phyloP scores from a whole-genome alignment of 2,797 vertebrate species.

The Xyrichtys novacula region DNA sequence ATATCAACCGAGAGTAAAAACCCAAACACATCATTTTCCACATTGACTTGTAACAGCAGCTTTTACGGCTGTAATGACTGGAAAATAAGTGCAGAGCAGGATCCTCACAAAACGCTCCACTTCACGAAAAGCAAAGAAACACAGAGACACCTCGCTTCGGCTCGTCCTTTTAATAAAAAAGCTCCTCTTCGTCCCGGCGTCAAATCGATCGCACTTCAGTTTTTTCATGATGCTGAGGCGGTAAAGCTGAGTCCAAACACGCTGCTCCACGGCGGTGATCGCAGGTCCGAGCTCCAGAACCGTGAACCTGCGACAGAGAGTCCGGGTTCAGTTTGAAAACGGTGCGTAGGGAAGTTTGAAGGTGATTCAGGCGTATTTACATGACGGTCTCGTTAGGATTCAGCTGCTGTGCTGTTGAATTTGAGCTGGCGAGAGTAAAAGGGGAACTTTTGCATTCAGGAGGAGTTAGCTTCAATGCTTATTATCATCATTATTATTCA shows the following conservation, averaged over 20 bases:
- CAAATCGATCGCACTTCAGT: constrained; percentile 10
- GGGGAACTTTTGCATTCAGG: background rate
- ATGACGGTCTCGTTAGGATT: background rate
- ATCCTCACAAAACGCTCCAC: constrained; percentile 49
- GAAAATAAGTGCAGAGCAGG: constrained; percentile 35
- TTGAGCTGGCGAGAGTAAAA: background rate
- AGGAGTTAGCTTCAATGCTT: background rate
- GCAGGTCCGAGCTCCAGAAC: background rate
- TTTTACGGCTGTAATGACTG: constrained; percentile 41
- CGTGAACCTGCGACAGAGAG: constrained; percentile 5
- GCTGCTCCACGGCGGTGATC: constrained; percentile 3
- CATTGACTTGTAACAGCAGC: constrained; percentile 9
- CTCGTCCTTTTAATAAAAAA: constrained; percentile 5
- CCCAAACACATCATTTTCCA: constrained; percentile 9
- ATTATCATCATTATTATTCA: background rate
- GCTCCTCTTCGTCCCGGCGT: constrained; percentile 1
- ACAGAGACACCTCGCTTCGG: constrained; percentile 9
- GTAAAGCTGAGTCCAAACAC: constrained; percentile 7
- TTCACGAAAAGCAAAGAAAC: constrained; percentile 49
- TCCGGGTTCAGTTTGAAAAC: background rate
- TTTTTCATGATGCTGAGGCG: constrained; percentile 11
- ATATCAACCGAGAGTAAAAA: constrained; percentile 40
- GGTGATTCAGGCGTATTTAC: background rate
- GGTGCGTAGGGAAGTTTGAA: background rate
- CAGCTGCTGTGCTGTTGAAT: background rate